Conservation (phyloP, 2,113 vertebrate species). For the Malurus elegans region DNA sequence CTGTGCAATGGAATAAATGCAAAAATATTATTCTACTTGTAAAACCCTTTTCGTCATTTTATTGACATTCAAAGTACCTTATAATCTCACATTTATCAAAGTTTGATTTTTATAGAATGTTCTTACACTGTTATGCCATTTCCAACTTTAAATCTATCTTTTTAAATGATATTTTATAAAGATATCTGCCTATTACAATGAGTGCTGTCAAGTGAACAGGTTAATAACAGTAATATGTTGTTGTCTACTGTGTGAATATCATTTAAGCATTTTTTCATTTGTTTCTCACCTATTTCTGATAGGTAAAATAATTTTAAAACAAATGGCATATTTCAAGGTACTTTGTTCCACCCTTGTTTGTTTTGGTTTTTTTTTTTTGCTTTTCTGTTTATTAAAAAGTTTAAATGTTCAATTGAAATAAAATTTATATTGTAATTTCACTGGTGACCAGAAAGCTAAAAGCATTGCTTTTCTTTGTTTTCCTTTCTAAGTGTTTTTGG, state of each 20-base stretch:
- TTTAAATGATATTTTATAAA: not conserved
- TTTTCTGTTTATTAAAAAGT: not conserved
- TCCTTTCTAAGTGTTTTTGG: not conserved
- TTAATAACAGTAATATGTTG: not conserved
- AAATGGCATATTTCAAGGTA: not conserved
- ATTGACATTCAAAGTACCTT: not conserved
- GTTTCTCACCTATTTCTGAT: not conserved
- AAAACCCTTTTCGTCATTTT: not conserved
- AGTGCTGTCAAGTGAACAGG: not conserved
- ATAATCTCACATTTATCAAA: not conserved
- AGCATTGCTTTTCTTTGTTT: not conserved
- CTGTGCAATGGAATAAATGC: not conserved
- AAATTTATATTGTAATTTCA: not conserved
- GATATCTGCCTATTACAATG: not conserved
- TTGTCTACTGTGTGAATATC: rapidly evolving
- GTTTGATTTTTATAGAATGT: not conserved
- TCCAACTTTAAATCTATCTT: not conserved
- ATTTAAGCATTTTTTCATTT: not conserved
- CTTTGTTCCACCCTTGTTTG: not conserved
- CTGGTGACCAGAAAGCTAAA: not conserved
- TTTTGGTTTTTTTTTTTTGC: too few relatives aligned
- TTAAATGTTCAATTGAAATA: not conserved
- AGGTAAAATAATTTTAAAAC: not conserved
- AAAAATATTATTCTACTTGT: not conserved
- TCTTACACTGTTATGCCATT: not conserved